phyloP scores from a whole-genome alignment of 2,797 vertebrate genomes.

The Hypotaenidia philippensis region DNA sequence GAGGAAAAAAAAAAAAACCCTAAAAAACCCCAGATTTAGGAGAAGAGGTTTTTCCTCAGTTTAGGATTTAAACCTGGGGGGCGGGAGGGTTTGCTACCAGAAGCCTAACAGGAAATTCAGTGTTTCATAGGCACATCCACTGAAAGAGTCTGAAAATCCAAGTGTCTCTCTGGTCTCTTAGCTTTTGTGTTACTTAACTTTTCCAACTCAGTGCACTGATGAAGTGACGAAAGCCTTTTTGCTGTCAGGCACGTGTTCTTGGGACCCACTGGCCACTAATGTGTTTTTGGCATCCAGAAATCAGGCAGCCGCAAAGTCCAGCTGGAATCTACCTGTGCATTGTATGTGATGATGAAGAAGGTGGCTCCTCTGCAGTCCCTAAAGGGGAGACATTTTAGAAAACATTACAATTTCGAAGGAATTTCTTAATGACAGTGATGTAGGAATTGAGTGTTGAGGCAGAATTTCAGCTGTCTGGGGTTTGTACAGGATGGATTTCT shows the following conservation, averaged over 20 bases:
- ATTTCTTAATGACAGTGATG: background rate
- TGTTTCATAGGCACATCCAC: background rate
- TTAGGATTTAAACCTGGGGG: background rate
- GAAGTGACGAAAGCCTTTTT: background rate
- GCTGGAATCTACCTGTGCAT: background rate
- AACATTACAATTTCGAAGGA: background rate
- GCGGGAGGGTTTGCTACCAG: background rate
- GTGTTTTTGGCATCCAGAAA: background rate
- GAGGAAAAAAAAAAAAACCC: background rate
- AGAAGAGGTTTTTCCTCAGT: background rate
- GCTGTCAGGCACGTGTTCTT: background rate
- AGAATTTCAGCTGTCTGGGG: background rate
- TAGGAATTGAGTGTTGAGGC: background rate
- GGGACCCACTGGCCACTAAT: background rate
- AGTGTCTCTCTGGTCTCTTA: background rate
- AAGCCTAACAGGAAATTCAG: accelerated
- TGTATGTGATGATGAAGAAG: background rate
- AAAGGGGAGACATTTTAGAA: background rate
- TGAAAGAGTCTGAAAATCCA: background rate
- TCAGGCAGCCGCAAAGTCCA: background rate
- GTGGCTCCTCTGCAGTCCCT: background rate
- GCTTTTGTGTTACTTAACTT: background rate
- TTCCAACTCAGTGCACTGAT: background rate
- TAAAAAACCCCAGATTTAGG: background rate
- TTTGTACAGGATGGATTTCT: background rate